phyloP scores from a whole-genome alignment of 2,888 invertebrate species.

The Deilephila elpenor region DNA sequence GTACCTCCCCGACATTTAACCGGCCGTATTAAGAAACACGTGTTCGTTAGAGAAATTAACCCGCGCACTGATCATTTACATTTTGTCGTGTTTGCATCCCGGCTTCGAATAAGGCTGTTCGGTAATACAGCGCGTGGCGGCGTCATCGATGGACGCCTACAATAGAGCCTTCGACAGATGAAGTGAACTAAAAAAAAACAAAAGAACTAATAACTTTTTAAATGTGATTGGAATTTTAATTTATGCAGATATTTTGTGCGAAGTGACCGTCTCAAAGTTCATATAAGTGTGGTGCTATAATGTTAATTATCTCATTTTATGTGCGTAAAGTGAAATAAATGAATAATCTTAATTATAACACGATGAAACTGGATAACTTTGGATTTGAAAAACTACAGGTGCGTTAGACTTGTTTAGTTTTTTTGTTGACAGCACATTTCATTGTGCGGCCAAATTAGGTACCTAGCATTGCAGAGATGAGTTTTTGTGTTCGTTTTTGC shows the following conservation, averaged over 20 bases:
- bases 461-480: not conserved
- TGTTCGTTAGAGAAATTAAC: constrained; percentile 55
- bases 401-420: not conserved
- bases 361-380: constrained; percentile 81
- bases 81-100: constrained; percentile 59
- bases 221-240: constrained; percentile 19
- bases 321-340: constrained; percentile 37
- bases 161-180: constrained; percentile 55
- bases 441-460: not conserved
- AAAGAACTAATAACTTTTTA: not conserved
- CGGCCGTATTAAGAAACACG: constrained; percentile 56
- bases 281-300: constrained; percentile 16
- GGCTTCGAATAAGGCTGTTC: constrained; percentile 55
- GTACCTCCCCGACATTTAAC: constrained; percentile 54
- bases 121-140: constrained; percentile 67
- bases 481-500: constrained; percentile 15
- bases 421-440: not conserved
- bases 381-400: constrained; percentile 81
- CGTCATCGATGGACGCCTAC: constrained; percentile 74
- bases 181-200: constrained; percentile 43
- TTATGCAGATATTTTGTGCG: not conserved
- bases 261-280: not conserved
- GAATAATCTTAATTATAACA: constrained; percentile 50
- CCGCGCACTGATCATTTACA: constrained; percentile 56
- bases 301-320: constrained; percentile 26